phyloP scores from a whole-genome alignment of 2,113 vertebrate species.

The Balaeniceps rex region DNA sequence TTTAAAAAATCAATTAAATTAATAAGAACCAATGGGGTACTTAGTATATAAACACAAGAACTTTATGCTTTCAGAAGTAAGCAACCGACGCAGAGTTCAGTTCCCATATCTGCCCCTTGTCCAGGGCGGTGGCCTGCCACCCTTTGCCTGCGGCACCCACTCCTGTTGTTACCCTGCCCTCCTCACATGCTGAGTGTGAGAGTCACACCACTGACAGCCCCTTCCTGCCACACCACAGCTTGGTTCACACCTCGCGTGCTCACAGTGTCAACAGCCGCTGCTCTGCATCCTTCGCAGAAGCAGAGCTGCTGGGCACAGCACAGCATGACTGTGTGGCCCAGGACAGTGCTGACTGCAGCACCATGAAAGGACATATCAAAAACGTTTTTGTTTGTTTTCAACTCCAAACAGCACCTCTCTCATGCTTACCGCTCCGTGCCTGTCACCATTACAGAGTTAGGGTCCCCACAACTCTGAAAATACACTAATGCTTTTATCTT shows the following conservation, averaged over 20 bases:
- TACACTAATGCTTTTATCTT: background rate
- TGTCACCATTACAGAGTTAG: background rate
- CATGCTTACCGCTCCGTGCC: background rate
- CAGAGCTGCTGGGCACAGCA: background rate
- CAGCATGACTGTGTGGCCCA: accelerated
- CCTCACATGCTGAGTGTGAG: accelerated
- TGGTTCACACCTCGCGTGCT: background rate
- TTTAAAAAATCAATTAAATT: background rate
- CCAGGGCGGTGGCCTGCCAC: no score
- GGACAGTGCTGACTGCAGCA: background rate
- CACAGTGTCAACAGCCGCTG: background rate
- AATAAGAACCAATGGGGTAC: background rate
- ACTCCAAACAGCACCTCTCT: background rate
- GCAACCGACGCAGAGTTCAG: background rate
- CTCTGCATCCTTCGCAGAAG: background rate
- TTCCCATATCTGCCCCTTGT: background rate
- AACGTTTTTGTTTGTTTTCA: background rate
- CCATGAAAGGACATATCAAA: background rate
- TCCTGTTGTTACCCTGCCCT: background rate
- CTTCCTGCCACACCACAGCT: background rate
- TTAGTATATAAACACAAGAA: background rate
- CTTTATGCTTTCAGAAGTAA: background rate
- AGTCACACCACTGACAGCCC: background rate
- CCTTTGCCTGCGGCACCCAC: no score
- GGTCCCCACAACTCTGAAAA: background rate